Percentiles rank a stretch among this genome's conserved stretches.
Evolutionary conservation across 2,797 vertebrate species (phyloP).

Genomic region (Esox masquinongy): DNA sequence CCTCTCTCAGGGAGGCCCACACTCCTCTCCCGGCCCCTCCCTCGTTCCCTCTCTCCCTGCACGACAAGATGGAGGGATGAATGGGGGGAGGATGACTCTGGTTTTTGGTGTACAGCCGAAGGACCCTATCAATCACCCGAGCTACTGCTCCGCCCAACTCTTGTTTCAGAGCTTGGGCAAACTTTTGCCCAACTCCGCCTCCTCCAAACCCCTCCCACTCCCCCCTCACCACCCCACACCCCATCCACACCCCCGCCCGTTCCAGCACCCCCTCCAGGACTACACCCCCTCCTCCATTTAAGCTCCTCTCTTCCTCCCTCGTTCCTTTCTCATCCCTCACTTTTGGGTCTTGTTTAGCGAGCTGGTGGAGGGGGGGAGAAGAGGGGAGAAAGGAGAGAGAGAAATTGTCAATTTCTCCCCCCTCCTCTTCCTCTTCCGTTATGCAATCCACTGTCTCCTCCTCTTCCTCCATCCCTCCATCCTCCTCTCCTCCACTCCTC

Average conservation of each 20-base stretch:
- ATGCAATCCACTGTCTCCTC: slow-evolving; percentile 24
- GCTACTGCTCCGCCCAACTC: slow-evolving; percentile 78
- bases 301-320: slow-evolving; percentile 66
- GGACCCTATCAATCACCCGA: slow-evolving; percentile 79
- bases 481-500: slow-evolving; percentile 36
- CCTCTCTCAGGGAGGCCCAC: slow-evolving; percentile 21
- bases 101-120: slow-evolving; percentile 59
- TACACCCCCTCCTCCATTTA: neutral
- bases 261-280: neutral
- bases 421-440: slow-evolving; percentile 53
- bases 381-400: slow-evolving; percentile 57
- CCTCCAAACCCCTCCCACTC: neutral
- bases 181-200: slow-evolving; percentile 26
- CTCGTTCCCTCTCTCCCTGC: slow-evolving; percentile 25
- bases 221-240: slow-evolving; percentile 5
- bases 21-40: slow-evolving; percentile 37
- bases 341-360: slow-evolving; percentile 25
- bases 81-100: slow-evolving; percentile 43
- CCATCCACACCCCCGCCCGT: neutral
- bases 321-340: slow-evolving; percentile 42
- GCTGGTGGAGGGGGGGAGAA: slow-evolving; percentile 38
- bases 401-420: slow-evolving; percentile 50
- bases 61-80: slow-evolving; percentile 34
- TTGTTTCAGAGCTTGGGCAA: slow-evolving; percentile 77
- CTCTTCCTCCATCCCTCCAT: slow-evolving; percentile 21